These are phyloP conservation scores for Oceanodroma leucorhoa DNA, from an alignment of 2,797 vertebrate species.

Conservation along the genomic window DNA sequence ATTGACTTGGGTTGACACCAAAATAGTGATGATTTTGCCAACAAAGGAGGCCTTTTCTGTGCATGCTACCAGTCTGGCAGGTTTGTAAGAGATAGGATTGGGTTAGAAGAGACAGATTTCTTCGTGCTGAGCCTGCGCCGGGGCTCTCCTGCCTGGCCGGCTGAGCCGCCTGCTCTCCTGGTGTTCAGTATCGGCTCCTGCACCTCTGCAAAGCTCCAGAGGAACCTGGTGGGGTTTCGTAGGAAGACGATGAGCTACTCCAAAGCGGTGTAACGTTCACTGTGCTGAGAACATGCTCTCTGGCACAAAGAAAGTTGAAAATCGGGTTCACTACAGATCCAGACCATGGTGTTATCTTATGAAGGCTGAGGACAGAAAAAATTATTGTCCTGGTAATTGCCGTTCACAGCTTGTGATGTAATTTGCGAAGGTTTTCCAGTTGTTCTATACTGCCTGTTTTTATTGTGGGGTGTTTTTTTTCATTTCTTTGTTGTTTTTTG, in stretches of 20 bases:
- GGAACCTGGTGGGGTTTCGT: not conserved
- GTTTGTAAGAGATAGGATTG: rapidly evolving
- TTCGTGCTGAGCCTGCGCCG: rapidly evolving
- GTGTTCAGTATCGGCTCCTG: not conserved
- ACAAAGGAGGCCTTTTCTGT: not conserved
- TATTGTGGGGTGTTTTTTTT: rapidly evolving
- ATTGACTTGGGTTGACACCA: not conserved
- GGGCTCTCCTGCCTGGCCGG: not conserved
- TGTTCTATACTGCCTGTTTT: not conserved
- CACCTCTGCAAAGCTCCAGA: not conserved
- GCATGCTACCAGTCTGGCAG: rapidly evolving
- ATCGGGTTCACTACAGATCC: rapidly evolving
- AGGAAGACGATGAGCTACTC: not conserved
- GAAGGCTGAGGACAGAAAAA: not conserved
- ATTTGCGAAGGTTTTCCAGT: not conserved
- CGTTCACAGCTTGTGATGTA: not conserved
- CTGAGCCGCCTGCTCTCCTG: not conserved
- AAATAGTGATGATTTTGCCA: not conserved
- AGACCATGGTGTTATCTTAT: rapidly evolving
- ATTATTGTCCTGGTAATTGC: not conserved
- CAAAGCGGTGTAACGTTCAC: rapidly evolving
- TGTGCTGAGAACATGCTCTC: rapidly evolving
- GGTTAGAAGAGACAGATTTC: not conserved
- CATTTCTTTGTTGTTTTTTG: not conserved
- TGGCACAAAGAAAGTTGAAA: not conserved